Conservation (phyloP, 1,140 invertebrate genomes). For the Papilio polytes region DNA sequence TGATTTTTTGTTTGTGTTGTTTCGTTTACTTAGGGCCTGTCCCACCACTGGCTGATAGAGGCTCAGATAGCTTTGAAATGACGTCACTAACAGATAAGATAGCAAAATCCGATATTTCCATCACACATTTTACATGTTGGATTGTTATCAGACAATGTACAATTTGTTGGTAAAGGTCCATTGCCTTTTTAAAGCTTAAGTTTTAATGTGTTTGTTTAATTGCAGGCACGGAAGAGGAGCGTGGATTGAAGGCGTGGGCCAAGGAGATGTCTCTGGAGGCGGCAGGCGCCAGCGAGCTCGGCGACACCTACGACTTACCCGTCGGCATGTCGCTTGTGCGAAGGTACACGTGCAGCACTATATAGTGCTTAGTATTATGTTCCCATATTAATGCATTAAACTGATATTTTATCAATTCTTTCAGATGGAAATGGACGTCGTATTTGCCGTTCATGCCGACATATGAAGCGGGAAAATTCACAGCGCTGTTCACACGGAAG, state of each 20-base stretch:
- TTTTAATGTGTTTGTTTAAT: not conserved
- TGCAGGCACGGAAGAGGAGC: conserved; percentile 88
- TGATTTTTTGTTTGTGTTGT: conserved; percentile 4
- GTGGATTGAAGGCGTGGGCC: conserved; percentile 88
- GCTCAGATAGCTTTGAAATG: no score
- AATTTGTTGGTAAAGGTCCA: no score
- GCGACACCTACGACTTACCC: conserved; percentile 90
- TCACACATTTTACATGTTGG: no score
- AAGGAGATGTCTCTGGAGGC: conserved; percentile 88
- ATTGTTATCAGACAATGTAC: no score
- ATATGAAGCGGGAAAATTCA: conserved; percentile 84
- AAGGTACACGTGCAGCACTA: conserved; percentile 67
- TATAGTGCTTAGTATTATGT: not conserved
- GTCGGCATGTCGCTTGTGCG: conserved; percentile 87
- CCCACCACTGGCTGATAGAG: no score
- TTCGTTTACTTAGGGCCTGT: not conserved
- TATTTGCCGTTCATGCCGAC: conserved; percentile 89
- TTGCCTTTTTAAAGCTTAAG: not conserved
- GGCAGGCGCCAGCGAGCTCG: conserved; percentile 75
- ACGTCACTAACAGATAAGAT: no score
- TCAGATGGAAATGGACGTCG: conserved; percentile 87
- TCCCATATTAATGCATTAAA: not conserved
- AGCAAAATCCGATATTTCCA: no score
- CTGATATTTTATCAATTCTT: conserved; percentile 49
- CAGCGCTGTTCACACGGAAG: conserved; percentile 63